Evolutionary conservation across 2,113 vertebrate genomes (phyloP), one percentile per base, ranked within the genome.

Genomic region (Sebastes schlegelii): DNA sequence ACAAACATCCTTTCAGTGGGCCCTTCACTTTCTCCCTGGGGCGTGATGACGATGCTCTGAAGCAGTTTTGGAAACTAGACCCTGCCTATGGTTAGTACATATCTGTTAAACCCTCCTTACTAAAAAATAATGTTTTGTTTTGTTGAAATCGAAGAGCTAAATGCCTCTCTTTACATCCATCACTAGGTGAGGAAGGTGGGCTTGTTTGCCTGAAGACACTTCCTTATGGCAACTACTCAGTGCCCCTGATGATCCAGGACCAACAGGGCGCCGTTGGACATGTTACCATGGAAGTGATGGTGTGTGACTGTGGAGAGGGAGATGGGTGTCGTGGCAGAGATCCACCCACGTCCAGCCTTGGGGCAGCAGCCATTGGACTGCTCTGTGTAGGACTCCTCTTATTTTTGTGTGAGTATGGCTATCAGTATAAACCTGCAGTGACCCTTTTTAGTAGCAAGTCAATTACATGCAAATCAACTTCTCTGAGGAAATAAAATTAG

Each of bases 1-100:
- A 97, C 0, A 0, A 61, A 34, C 34, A 34, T 71, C 97, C 96
- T 11, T 94, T 45, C 12, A 67, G 89, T 1, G 91, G 92, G 1
- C 97, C 95, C 0, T 97, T 97, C n/a, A 23, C 49, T 1, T 97
- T 96, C 82, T 85, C 89, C 3, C 58, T 97, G 54, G 81, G 69
- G 0, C 74, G 46, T 5, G 74, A 88, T 0, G 83, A 85, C 14
- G n/a, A 83, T 74, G 61, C 60, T 6, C 43, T 84, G 16, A 81
- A 79, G 23, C 43, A 63, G 8, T 73, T 0, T 0, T 97, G 97
- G 97, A 94, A 91, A 84, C 3, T 97, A 54, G 87, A 94, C 0
- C 94, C 94, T 21, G 3, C 40, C 1, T 60, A 26, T 57, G 96
- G 95, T 96, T 48, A 78, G 91, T 70, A 9, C 40, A 61, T 8